A percentile compares a stretch with the other conserved stretches of the same genome.
These are phyloP conservation scores for Drosophila tani DNA, from an alignment of 1,140 invertebrate species.

Conservation along the genomic window DNA sequence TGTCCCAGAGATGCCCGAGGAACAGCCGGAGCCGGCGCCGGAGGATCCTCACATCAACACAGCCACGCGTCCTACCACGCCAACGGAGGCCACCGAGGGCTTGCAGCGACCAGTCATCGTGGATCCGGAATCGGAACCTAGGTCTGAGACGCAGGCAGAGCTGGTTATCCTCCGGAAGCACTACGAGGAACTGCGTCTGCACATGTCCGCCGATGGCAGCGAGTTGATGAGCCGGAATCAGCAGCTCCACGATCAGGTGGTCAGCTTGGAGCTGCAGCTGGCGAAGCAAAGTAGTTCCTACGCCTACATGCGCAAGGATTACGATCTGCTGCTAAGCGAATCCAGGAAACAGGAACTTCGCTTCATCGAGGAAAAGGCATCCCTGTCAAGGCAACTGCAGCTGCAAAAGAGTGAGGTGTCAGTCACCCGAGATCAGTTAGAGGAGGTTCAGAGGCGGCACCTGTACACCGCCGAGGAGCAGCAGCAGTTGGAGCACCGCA, in stretches of 20 bases:
- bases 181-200: conserved; percentile 71
- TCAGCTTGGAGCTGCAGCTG: conserved; percentile 59
- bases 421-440: conserved; percentile 24
- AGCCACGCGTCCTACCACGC: conserved; percentile 69
- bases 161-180: conserved; percentile 61
- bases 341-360: conserved; percentile 53
- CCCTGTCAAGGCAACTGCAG: conserved; percentile 24
- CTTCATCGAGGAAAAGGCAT: conserved; percentile 58
- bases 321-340: conserved; percentile 57
- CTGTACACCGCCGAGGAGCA: conserved; percentile 66
- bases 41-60: conserved; percentile 42
- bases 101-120: conserved; percentile 55
- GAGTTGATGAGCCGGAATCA: conserved; percentile 55
- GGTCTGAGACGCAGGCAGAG: conserved; percentile 38
- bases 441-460: conserved; percentile 7
- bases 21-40: background rate
- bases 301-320: conserved; percentile 68
- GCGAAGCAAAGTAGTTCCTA: conserved; percentile 59
- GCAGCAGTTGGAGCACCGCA: conserved; percentile 60
- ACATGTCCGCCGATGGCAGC: conserved; percentile 65
- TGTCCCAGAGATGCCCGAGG: conserved; percentile 63
- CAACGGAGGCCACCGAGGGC: conserved; percentile 49
- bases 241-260: conserved; percentile 53
- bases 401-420: conserved; percentile 29
- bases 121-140: conserved; percentile 12